Conservation (phyloP, 2,113 vertebrate species). For the Tympanuchus pallidicinctus region DNA sequence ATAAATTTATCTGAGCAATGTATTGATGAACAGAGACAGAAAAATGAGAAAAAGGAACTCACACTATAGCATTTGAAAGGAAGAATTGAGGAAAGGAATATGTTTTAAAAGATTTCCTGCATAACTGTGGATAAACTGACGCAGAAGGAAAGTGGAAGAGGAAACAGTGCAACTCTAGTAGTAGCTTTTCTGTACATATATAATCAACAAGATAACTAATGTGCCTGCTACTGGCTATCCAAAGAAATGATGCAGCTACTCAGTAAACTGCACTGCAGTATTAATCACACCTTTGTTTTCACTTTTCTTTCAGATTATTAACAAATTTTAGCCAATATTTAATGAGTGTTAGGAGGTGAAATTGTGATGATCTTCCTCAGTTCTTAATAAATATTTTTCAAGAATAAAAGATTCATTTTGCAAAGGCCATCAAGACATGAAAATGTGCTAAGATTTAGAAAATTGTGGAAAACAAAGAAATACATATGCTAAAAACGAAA, state of each 20-base stretch:
- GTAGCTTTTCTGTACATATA: not conserved
- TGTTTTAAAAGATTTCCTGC: not conserved
- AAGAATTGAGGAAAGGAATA: rapidly evolving
- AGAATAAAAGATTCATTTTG: not conserved
- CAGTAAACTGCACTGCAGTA: not conserved
- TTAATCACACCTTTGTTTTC: not conserved
- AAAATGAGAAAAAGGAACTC: not conserved
- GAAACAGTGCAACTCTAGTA: not conserved
- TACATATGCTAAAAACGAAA: not conserved
- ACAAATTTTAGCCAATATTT: not conserved
- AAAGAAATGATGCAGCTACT: not conserved
- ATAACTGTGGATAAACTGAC: not conserved
- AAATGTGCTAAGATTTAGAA: not conserved
- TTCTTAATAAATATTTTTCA: not conserved
- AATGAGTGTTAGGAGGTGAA: not conserved
- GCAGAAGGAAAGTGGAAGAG: not conserved
- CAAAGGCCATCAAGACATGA: not conserved
- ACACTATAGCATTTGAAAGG: not conserved
- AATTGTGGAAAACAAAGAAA: not conserved
- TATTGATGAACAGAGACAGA: not conserved
- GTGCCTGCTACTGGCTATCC: not conserved
- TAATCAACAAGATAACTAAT: not conserved
- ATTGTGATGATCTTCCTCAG: not conserved
- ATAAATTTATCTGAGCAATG: not conserved
- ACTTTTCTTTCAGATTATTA: not conserved